phyloP scores from a whole-genome alignment of 64 coral and sea anemone species.

The Platygyra sinensis region DNA sequence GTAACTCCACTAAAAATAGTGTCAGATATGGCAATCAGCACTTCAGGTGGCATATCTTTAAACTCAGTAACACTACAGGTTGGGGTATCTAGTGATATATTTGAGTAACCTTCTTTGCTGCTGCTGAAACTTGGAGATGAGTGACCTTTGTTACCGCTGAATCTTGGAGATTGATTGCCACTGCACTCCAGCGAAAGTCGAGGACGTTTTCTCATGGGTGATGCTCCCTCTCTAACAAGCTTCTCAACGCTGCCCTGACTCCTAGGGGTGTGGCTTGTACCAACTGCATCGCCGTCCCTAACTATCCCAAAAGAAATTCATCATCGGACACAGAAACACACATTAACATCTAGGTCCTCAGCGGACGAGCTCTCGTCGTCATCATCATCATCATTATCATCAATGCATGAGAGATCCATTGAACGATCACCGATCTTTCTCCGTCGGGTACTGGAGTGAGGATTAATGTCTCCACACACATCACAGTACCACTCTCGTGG shows the following conservation, averaged over 20 bases:
- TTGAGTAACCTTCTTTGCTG: background rate
- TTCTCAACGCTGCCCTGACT: background rate
- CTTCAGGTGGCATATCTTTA: background rate
- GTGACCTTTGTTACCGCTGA: background rate
- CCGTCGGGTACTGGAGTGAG: constrained; percentile 1
- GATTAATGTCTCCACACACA: constrained; percentile 14
- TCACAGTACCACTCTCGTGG: constrained; percentile 62
- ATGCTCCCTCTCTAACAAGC: background rate
- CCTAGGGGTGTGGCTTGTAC: background rate
- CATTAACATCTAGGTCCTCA: constrained; percentile 16
- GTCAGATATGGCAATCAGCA: background rate
- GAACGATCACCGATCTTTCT: constrained; percentile 50
- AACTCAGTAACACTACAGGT: background rate
- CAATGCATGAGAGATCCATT: background rate
- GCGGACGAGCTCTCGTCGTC: background rate
- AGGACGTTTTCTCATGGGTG: constrained; percentile 4
- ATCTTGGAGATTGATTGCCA: background rate
- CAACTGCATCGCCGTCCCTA: background rate
- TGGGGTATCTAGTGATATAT: background rate
- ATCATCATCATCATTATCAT: background rate
- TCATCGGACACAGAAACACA: constrained; percentile 38
- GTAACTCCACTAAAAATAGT: background rate
- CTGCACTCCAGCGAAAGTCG: background rate
- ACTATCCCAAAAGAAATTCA: background rate
- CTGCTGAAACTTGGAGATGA: too few species aligned